Evolutionary conservation across 2,888 invertebrate genomes (phyloP).

Genomic region (Cheilosia grossa): DNA sequence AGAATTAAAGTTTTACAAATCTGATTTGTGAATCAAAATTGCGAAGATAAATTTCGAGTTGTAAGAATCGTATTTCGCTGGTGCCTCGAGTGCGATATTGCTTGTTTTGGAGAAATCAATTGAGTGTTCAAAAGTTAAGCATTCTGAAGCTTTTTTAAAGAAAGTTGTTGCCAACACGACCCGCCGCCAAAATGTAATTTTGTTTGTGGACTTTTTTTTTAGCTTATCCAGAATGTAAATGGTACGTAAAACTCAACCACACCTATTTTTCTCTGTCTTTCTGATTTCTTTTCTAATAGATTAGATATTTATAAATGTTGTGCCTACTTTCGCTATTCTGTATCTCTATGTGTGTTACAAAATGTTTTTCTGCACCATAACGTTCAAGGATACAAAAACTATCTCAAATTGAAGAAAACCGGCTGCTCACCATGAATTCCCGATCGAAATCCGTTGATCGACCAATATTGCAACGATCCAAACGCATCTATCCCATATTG

Average conservation of each 20-base stretch:
- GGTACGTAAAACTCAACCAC: constrained; percentile 21
- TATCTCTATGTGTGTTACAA: constrained; percentile 68
- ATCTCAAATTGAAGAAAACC: constrained; percentile 76
- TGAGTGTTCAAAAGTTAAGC: no score
- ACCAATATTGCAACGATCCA: constrained; percentile 67
- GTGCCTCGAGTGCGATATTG: no score
- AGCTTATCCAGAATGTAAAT: constrained; percentile 9
- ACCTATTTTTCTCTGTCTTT: not conserved
- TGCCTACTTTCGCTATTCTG: constrained; percentile 71
- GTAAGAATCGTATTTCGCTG: no score
- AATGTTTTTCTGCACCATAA: constrained; percentile 68
- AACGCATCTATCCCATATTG: constrained; percentile 68
- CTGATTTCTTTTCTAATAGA: constrained; percentile 12
- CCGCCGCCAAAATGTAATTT: not conserved
- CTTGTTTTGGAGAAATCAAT: no score
- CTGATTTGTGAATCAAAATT: no score
- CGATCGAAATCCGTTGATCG: constrained; percentile 80
- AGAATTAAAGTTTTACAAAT: no score
- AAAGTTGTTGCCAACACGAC: not conserved
- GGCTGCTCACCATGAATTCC: constrained; percentile 76
- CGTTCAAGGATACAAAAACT: constrained; percentile 75
- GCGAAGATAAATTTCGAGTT: no score
- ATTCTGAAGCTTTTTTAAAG: no score
- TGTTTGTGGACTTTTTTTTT: not conserved
- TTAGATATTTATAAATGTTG: constrained; percentile 59